Conservation (phyloP, 2,888 invertebrate species). For the Corbicula japonica region DNA sequence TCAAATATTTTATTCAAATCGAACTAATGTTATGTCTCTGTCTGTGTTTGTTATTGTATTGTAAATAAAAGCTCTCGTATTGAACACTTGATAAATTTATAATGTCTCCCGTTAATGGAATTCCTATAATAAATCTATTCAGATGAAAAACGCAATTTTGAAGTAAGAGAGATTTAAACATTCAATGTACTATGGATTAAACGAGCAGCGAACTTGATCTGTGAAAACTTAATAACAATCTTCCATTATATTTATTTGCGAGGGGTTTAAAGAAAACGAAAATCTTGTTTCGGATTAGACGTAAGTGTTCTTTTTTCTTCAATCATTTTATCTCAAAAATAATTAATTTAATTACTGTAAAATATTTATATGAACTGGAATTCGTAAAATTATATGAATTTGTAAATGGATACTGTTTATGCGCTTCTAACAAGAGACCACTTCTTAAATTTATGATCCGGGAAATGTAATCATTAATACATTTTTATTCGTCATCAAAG, state of each 20-base stretch:
- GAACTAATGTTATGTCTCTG: too few species aligned
- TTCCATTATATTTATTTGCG: background rate
- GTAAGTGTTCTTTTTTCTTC: background rate
- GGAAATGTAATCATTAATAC: too few species aligned
- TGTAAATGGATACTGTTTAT: too few species aligned
- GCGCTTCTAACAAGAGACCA: too few species aligned
- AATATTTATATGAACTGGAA: background rate
- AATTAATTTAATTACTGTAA: background rate
- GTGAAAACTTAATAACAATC: background rate
- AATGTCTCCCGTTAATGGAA: background rate
- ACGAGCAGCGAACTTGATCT: background rate
- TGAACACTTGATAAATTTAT: conserved; percentile 3
- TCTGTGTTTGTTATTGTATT: conserved; percentile 1
- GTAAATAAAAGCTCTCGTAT: background rate
- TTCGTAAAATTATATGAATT: background rate
- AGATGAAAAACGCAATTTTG: background rate
- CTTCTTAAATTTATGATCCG: too few species aligned
- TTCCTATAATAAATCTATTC: conserved; percentile 9
- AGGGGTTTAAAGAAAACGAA: background rate
- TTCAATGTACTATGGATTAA: background rate
- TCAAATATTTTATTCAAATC: too few species aligned
- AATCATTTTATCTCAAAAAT: too few species aligned
- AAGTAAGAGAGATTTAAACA: background rate
- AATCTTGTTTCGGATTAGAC: background rate
- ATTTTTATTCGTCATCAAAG: too few species aligned